Percentiles rank a stretch among this genome's conserved stretches.
phyloP scores from a whole-genome alignment of 2,888 invertebrate species.

The Marasmarcha lunaedactyla region DNA sequence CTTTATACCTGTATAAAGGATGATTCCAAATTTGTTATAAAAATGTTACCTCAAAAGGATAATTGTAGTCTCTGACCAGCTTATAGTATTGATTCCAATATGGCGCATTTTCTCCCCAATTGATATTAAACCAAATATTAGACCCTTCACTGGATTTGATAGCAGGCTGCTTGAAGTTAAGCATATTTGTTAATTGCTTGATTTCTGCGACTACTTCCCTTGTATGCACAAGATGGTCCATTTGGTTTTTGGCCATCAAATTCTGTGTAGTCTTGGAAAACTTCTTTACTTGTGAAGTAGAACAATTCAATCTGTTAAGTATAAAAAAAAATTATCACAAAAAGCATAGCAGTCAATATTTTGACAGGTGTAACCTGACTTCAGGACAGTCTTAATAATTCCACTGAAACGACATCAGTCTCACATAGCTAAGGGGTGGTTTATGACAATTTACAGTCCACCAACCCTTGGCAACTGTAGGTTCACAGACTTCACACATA shows the following conservation, averaged over 20 bases:
- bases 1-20: too few species aligned
- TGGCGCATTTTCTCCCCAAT: conserved; percentile 59
- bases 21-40: too few species aligned
- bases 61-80: conserved; percentile 41
- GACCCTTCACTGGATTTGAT: conserved; percentile 15
- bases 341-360: too few species aligned
- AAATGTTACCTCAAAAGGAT: conserved; percentile 54
- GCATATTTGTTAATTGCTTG: conserved; percentile 36
- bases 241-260: conserved; percentile 42
- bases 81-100: conserved; percentile 62
- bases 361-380: too few species aligned
- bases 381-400: too few species aligned
- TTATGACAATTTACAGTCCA: too few species aligned
- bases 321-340: conserved; percentile 1
- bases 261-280: conserved; percentile 51
- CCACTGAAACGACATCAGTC: too few species aligned
- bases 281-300: conserved; percentile 44
- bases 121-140: conserved; percentile 43
- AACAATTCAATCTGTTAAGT: conserved; percentile 46
- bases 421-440: too few species aligned
- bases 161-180: conserved; percentile 35
- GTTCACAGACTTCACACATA: too few species aligned
- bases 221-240: conserved; percentile 34
- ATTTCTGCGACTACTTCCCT: conserved; percentile 48
- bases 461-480: too few species aligned